These are phyloP conservation scores for Cyprinodon variegatus DNA, from an alignment of 2,113 vertebrate genomes.

Conservation along the genomic window DNA sequence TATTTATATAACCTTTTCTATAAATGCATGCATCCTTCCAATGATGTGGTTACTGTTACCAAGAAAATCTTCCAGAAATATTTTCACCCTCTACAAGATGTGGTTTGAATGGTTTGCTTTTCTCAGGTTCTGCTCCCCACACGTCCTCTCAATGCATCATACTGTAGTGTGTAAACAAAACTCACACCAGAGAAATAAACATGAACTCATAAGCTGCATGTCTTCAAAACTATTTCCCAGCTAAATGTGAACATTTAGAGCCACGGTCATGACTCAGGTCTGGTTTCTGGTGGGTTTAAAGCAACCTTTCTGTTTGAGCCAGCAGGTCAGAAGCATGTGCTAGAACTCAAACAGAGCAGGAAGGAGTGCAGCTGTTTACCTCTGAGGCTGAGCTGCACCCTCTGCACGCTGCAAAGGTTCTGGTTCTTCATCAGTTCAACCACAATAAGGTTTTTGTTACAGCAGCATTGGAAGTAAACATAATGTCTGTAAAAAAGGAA, in stretches of 20 bases:
- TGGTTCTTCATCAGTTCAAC: not conserved
- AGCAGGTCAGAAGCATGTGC: conserved; percentile 8
- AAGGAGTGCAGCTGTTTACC: not conserved
- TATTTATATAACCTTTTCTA: too few relatives aligned
- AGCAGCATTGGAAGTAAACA: too few relatives aligned
- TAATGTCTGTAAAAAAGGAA: too few relatives aligned
- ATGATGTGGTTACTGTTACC: too few relatives aligned
- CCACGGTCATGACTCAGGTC: not conserved
- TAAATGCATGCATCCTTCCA: too few relatives aligned
- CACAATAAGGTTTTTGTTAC: not conserved
- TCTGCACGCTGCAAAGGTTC: not conserved
- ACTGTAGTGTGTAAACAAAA: conserved; percentile 26
- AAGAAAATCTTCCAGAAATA: not conserved
- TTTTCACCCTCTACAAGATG: not conserved
- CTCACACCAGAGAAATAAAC: conserved; percentile 43
- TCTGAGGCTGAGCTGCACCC: too few relatives aligned
- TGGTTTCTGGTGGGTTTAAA: conserved; percentile 20
- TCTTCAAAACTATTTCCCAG: conserved; percentile 44
- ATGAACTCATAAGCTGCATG: conserved; percentile 14
- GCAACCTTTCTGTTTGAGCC: conserved; percentile 24
- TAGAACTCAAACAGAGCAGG: not conserved
- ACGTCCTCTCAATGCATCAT: not conserved
- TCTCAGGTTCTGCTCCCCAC: not conserved
- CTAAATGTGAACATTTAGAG: conserved; percentile 32
- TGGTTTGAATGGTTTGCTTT: not conserved